Evolutionary conservation across 2,797 vertebrate genomes (phyloP), one percentile per base, ranked within the genome.

Genomic region (Anguilla anguilla): DNA sequence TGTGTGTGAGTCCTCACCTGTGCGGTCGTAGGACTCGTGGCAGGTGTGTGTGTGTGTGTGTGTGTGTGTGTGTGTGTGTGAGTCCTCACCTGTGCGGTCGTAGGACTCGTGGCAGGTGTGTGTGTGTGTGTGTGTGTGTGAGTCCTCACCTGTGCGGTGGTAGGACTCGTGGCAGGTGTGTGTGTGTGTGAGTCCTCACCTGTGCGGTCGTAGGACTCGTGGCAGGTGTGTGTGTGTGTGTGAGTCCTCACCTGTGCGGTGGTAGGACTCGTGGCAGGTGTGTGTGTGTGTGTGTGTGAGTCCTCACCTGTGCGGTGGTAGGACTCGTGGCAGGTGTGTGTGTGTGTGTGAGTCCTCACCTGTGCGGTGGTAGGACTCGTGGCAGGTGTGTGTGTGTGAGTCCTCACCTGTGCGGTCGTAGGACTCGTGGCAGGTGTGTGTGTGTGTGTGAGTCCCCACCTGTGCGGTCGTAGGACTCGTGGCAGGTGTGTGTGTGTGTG

Each of bases 401-500:
- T 6, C 25, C 67, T 28, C 94, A 97, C 96, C 95, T 92, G 96
- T 97, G 90, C 96, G 96, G 92, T 97, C 96, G 88, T 97, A 97
- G 0, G 97, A 97, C 88, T 97, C 96, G 6, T 97, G 97, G 90
- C 97, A 97, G 0, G 96, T 97, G 88, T 95, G 96, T 59, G 11
- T 15, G 57, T 19, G 57, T 59, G n/a, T n/a, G 15, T 15, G 39
- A 39, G 39, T 6, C 25, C 67, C 28, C 94, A 97, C 96, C 95
- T 92, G 96, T 97, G 90, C 96, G 96, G 92, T 97, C 96, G 88
- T 97, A 97, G 0, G 97, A 97, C 88, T 97, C 96, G 6, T 97
- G 97, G 90, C 97, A 97, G 0, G 96, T 97, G 88, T 95, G 96
- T 25, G 19, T 61, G 57, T 17, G n/a, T n/a, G n/a, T n/a, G n/a